Base-by-base conservation (phyloP, 2,888 invertebrate genomes). In the Archaeoteleia sp. region DNA sequence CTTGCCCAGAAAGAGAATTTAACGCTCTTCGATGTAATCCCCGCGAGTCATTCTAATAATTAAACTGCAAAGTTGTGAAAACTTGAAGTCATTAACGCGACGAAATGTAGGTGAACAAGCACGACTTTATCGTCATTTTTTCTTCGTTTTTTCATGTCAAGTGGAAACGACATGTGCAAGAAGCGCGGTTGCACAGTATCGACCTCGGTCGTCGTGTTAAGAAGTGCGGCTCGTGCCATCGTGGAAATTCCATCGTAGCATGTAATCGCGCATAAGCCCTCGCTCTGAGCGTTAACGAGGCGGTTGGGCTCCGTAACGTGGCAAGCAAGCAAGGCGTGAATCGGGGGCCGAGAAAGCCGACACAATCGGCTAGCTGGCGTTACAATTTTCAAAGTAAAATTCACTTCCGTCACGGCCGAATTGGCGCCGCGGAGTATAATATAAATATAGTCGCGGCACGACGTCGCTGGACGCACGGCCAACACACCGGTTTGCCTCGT, bases 361-460 rank as follows among this genome's bases (percentile, higher is more conserved):
- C 55, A 39, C 43, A 48, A 20, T 20, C 5, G 20, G 20, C 5
- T 5, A 5, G 5, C 2, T 20, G 20, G 54, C 53, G 63, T 62
- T 67, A 66, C 48, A 51, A 61, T 76, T 70, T 72, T 66, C 37
- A 13, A 12, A 53, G 51, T 55, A 67, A 75, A 74, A 72, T 74
- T 75, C 69, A 34, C 72, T 74, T 73, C 60, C 76, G 78, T 78
- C 72, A 76, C 77, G 76, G 72, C 62, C 75, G 77, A 78, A 75
- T 75, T 74, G 74, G 46, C 58, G 53, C 20, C 30, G 27, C 13
- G 39, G 30, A 57, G 29, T 46, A 23, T 39, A 17, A 46, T 30
- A 34, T 39, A 73, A 73, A 66, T 51, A 27, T 35, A 58, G 42
- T 34, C 62, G 29, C 32, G 51, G 48, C 30, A 35, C 20, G 20